Conservation (phyloP, 30 jellyfish, hydroid and myxozoan genomes). For the Morbakka virulenta region DNA sequence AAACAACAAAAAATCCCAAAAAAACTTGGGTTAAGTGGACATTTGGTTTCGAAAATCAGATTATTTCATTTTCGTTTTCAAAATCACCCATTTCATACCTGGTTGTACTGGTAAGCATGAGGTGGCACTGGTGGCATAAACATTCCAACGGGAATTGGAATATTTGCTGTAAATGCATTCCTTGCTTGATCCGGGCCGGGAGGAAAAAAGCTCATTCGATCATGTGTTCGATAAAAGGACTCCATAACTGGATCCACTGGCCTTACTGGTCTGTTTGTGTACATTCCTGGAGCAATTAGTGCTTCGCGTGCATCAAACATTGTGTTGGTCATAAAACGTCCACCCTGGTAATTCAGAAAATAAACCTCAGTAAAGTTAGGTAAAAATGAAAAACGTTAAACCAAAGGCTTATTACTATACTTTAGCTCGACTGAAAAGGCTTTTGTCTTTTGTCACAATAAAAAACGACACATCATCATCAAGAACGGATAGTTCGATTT, state of each 20-base stretch:
- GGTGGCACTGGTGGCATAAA: slow-evolving; percentile 96
- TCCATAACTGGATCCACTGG: slow-evolving; percentile 97
- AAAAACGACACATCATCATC: too few species aligned
- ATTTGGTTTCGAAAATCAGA: too few species aligned
- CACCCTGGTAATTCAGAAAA: slow-evolving; percentile 61
- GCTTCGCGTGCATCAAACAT: slow-evolving; percentile 99
- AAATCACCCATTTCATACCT: too few species aligned
- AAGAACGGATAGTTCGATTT: too few species aligned
- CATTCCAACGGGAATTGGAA: slow-evolving; percentile 98
- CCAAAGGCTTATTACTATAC: too few species aligned
- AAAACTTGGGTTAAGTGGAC: too few species aligned
- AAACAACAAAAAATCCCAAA: too few species aligned
- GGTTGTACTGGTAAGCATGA: slow-evolving; percentile 91
- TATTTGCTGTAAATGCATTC: slow-evolving; percentile 91
- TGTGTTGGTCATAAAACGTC: slow-evolving; percentile 97
- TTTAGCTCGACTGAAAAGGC: too few species aligned
- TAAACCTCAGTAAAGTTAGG: not conserved
- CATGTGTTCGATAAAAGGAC: slow-evolving; percentile 95
- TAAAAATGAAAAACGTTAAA: too few species aligned
- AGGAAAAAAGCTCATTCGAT: slow-evolving; percentile 95
- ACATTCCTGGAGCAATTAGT: slow-evolving; percentile 96
- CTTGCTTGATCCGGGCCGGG: slow-evolving; percentile 99
- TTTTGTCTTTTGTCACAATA: too few species aligned
- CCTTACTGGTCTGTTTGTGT: slow-evolving; percentile 87
- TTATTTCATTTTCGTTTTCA: too few species aligned